Conservation (phyloP, 1,140 invertebrate genomes). For the Cheumatopsyche charites region DNA sequence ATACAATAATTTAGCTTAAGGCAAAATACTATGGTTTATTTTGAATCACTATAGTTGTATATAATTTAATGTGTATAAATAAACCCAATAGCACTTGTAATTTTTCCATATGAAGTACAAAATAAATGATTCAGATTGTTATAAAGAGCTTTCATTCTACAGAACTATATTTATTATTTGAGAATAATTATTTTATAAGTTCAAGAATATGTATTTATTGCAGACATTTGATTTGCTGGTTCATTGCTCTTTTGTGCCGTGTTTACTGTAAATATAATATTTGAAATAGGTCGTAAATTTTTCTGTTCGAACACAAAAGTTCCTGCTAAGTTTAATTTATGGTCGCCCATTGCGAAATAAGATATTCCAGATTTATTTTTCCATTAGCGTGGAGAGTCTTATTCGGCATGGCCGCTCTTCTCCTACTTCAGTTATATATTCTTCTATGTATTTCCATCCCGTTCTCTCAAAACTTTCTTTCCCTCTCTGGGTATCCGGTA, state of each 20-base stretch:
- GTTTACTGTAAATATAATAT: slow-evolving; percentile 37
- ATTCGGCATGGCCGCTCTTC: not conserved
- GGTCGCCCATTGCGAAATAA: slow-evolving; percentile 26
- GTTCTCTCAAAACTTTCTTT: not conserved
- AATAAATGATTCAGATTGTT: slow-evolving; percentile 3
- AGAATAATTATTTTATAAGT: not conserved
- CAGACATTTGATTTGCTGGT: not conserved
- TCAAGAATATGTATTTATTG: slow-evolving; percentile 20
- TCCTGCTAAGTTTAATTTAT: slow-evolving; percentile 43
- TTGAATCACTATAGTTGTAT: no score
- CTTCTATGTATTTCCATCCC: not conserved
- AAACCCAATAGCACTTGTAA: not conserved
- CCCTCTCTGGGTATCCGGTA: not conserved
- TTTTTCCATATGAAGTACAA: slow-evolving; percentile 11
- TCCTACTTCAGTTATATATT: no score
- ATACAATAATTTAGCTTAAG: no score
- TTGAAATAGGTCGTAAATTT: slow-evolving; percentile 45
- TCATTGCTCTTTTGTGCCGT: not conserved
- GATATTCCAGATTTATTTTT: slow-evolving; percentile 40
- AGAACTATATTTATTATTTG: not conserved
- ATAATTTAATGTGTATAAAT: not conserved
- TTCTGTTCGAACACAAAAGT: slow-evolving; percentile 42
- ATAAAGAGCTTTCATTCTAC: not conserved
- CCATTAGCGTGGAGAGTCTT: slow-evolving; percentile 23
- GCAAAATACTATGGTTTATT: no score